A percentile compares a stretch with the other conserved stretches of the same genome.
Conservation (phyloP, 2,113 vertebrate genomes). For the Crotophaga sulcirostris region DNA sequence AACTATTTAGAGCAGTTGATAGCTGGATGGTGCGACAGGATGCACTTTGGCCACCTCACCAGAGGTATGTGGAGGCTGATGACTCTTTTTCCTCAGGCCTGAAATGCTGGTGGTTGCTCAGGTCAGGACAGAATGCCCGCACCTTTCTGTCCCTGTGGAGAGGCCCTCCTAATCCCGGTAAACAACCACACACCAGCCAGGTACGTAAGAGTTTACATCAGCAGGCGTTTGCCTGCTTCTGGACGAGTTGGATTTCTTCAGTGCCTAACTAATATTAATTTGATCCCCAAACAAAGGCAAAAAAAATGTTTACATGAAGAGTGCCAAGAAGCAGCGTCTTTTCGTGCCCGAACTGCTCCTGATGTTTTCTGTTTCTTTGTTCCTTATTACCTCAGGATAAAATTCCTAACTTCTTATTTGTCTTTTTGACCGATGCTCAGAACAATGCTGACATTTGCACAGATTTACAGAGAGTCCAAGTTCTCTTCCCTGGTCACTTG, state of each 20-base stretch:
- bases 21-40: slow-evolving; percentile 37
- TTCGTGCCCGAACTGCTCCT: not conserved
- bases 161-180: not conserved
- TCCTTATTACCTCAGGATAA: not conserved
- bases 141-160: not conserved
- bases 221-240: not conserved
- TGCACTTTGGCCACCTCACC: slow-evolving; percentile 26
- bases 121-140: not conserved
- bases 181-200: slow-evolving; percentile 1
- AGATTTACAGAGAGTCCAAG: not conserved
- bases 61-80: not conserved
- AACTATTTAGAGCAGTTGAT: not conserved
- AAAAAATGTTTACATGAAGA: not conserved
- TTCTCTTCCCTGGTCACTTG: not conserved
- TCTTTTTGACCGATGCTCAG: not conserved
- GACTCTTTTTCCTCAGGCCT: slow-evolving; percentile 34
- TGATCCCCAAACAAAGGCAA: not conserved
- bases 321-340: not conserved
- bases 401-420: not conserved
- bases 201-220: not conserved
- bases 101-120: slow-evolving; percentile 21
- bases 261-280: not conserved
- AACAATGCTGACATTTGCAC: not conserved
- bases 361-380: not conserved
- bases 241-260: not conserved